These are phyloP conservation scores for Saccopteryx leptura DNA, from an alignment of 2,113 vertebrate genomes.

Conservation along the genomic window DNA sequence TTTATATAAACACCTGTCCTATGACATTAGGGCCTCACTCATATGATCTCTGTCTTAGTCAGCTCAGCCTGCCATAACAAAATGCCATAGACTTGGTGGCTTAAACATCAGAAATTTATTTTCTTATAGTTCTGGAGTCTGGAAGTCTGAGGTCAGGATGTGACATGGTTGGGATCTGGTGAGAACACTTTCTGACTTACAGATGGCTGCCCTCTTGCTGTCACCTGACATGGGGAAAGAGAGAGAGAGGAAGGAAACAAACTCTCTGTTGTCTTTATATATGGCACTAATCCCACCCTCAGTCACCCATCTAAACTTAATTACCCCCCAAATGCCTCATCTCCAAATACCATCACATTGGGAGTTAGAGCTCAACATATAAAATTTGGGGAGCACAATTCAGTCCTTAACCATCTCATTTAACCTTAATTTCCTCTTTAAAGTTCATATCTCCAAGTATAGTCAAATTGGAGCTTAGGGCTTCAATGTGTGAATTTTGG, in stretches of 20 bases:
- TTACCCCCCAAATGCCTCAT: not conserved
- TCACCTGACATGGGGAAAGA: not conserved
- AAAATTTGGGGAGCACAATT: not conserved
- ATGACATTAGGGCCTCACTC: not conserved
- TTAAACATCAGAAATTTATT: not conserved
- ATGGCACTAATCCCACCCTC: not conserved
- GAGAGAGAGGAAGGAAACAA: not conserved
- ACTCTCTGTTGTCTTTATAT: not conserved
- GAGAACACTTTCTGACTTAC: not conserved
- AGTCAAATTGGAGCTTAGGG: not conserved
- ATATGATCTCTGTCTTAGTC: not conserved
- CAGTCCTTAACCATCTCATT: not conserved
- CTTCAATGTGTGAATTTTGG: not conserved
- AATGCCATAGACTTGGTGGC: not conserved
- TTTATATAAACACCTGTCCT: not conserved
- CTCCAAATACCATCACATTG: not conserved
- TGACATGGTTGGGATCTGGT: not conserved
- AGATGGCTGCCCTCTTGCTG: not conserved
- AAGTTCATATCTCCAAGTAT: not conserved
- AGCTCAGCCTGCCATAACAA: not conserved
- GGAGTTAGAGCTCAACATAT: not conserved
- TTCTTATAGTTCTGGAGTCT: not conserved
- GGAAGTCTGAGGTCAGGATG: not conserved
- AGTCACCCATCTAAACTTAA: not conserved
- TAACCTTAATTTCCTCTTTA: not conserved